Conservation (phyloP, 2,888 invertebrate genomes). For the Synergus itoensis region DNA sequence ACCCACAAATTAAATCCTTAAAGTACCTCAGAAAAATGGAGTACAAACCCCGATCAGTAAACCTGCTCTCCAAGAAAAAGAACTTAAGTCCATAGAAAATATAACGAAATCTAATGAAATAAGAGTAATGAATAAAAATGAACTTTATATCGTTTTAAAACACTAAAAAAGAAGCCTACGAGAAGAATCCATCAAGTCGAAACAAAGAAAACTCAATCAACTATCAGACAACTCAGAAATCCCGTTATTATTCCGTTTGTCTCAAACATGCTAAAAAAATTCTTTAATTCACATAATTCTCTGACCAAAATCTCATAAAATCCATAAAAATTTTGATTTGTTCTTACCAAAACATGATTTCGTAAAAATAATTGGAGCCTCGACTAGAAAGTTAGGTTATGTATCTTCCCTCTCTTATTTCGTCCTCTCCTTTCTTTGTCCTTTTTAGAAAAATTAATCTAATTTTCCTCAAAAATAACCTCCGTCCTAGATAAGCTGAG, state of each 20-base stretch:
- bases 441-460: too few species aligned
- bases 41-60: background rate
- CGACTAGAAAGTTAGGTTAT: conserved; percentile 9
- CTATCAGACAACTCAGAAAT: background rate
- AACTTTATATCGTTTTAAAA: background rate
- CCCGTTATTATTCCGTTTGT: conserved; percentile 15
- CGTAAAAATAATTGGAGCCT: background rate
- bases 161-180: background rate
- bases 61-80: background rate
- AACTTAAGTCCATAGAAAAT: background rate
- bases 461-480: background rate
- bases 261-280: background rate
- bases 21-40: conserved; percentile 7
- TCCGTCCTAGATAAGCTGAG: background rate
- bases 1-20: conserved; percentile 7
- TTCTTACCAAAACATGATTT: conserved; percentile 20
- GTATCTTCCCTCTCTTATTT: background rate
- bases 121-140: background rate
- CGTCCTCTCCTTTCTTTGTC: background rate
- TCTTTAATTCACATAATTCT: background rate
- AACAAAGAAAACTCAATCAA: conserved; percentile 21
- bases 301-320: background rate
- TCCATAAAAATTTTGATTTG: background rate
- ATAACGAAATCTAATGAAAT: background rate
- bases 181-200: background rate